A percentile compares a stretch with the other conserved stretches of the same genome.
Conservation (phyloP, 2,888 invertebrate species). For the Tachina lurida region DNA sequence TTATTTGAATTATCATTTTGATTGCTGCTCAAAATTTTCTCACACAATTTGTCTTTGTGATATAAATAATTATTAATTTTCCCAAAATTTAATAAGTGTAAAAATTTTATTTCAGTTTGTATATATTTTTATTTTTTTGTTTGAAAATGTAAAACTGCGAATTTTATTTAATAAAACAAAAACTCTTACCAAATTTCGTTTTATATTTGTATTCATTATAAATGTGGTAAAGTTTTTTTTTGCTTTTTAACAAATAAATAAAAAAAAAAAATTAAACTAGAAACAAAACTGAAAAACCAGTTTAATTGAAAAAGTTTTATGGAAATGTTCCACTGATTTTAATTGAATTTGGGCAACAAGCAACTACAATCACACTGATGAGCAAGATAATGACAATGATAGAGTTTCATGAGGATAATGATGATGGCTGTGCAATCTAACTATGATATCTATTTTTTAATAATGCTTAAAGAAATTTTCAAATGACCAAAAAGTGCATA, state of each 20-base stretch:
- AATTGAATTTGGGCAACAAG: conserved; percentile 67
- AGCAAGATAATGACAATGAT: conserved; percentile 29
- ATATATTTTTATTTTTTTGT: background rate
- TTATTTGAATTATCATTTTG: background rate
- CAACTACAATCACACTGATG: conserved; percentile 34
- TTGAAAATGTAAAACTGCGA: conserved; percentile 9
- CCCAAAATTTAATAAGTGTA: background rate
- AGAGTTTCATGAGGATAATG: background rate
- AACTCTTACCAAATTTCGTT: conserved; percentile 41
- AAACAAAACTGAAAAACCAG: conserved; percentile 49
- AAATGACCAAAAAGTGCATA: background rate
- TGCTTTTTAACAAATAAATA: conserved; percentile 28
- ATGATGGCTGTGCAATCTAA: conserved; percentile 12
- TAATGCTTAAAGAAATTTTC: background rate
- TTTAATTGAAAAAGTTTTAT: conserved; percentile 73
- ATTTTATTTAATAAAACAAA: conserved; percentile 38
- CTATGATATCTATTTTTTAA: conserved; percentile 10
- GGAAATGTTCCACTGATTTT: conserved; percentile 70
- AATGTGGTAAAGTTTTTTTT: conserved; percentile 54
- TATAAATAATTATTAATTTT: background rate
- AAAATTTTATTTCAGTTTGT: background rate
- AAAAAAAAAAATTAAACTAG: conserved; percentile 31
- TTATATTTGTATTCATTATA: conserved; percentile 63
- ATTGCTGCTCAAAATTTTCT: background rate
- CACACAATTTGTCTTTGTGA: too few relatives aligned